phyloP scores from a whole-genome alignment of 2,797 vertebrate genomes.

The Fringilla coelebs region DNA sequence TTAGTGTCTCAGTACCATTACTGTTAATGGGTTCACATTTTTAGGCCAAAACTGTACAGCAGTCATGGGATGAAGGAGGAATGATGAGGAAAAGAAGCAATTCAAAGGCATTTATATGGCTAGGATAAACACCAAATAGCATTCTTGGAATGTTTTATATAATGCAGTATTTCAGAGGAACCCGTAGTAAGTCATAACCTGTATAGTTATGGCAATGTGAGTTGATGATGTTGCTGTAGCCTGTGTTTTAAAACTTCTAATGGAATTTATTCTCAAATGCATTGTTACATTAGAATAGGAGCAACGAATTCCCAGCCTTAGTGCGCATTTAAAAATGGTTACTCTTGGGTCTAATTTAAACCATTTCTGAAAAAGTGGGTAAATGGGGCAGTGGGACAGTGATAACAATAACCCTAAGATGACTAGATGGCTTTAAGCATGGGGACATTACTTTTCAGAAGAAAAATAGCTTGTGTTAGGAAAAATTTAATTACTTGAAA shows the following conservation, averaged over 20 bases:
- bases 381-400: background rate
- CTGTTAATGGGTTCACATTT: background rate
- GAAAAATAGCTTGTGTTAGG: background rate
- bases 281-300: background rate
- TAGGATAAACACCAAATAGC: background rate
- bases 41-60: background rate
- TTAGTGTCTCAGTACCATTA: background rate
- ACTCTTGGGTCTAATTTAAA: background rate
- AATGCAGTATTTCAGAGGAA: background rate
- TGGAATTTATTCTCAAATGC: background rate
- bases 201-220: background rate
- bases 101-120: background rate
- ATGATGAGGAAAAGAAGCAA: background rate
- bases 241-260: background rate
- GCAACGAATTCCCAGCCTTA: background rate
- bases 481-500: background rate
- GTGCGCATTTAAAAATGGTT: background rate
- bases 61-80: background rate
- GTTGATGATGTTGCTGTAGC: background rate
- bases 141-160: background rate
- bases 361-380: background rate
- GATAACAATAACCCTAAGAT: background rate
- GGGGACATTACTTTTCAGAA: background rate
- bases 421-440: background rate
- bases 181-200: background rate